Percentiles rank a stretch among this genome's conserved stretches.
These are phyloP conservation scores for Zaprionus ghesquierei DNA, from an alignment of 1,140 invertebrate genomes.

Conservation along the genomic window DNA sequence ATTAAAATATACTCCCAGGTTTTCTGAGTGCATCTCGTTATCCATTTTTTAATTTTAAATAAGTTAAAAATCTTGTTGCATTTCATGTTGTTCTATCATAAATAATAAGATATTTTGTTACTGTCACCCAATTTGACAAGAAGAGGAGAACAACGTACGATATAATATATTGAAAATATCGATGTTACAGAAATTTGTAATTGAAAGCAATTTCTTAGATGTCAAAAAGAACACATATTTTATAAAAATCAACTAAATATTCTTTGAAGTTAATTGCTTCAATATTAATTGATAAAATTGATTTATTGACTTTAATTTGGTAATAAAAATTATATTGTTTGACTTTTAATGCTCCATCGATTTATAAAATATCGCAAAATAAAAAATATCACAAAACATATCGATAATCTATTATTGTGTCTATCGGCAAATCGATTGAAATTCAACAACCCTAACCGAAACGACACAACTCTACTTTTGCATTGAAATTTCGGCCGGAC, in stretches of 20 bases:
- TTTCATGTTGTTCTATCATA: not conserved
- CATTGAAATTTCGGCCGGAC: slow-evolving; percentile 44
- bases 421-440: not conserved
- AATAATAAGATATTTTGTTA: not conserved
- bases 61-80: not conserved
- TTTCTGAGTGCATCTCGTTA: not conserved
- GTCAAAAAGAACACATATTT: not conserved
- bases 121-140: not conserved
- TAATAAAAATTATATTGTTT: not conserved
- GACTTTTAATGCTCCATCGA: not conserved
- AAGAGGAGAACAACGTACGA: not conserved
- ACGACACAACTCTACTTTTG: slow-evolving; percentile 33
- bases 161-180: not conserved
- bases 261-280: not conserved
- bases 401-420: not conserved
- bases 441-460: not conserved
- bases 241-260: not conserved
- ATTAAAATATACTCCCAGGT: not conserved
- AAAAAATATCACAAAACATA: not conserved
- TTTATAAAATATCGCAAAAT: not conserved
- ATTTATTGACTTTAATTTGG: not conserved
- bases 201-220: not conserved
- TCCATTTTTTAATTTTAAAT: not conserved
- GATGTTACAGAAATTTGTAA: not conserved
- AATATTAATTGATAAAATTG: not conserved